Base-by-base conservation (phyloP, 92 coral and sea anemone genomes). In the Porites rus region DNA sequence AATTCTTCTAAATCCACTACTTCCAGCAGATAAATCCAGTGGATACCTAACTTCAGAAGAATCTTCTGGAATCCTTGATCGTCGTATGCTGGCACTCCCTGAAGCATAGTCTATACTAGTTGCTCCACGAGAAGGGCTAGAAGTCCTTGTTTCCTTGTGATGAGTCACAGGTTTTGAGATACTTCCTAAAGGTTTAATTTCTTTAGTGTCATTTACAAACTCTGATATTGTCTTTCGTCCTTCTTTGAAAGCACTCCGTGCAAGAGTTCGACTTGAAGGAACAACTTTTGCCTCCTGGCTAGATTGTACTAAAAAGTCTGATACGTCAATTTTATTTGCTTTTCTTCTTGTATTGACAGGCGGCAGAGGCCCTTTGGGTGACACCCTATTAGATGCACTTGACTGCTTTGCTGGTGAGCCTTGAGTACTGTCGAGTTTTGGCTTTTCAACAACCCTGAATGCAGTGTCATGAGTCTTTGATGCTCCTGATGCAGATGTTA, bases 321-420 rank as follows among this genome's bases (percentile, higher is more conserved):
- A 97, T 67, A 97, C 98, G 51, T 97, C 99, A 69, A 97, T 95
- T 82, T 93, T 95, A 81, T 79, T 93, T 61, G 97, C 91, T 66
- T 97, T 97, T 73, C 86, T 80, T 22, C 92, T 93, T 6, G 98
- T 97, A 81, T 92, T 97, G 7, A 97, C 96, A 22, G 99, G 99
- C 0, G 98, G 99, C 46, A 97, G 74, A 10, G 98, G 91, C 10
- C 94, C 98, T 89, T 92, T 92, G 10, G 88, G 76, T 12, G 81
- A 62, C 17, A 75, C 69, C 52, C 77, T 79, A 52, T 65, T 85
- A 13, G 93, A 71, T 51, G 88, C 68, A 74, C 78, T 91, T 19
- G 90, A 67, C 7, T 87, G 72, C 62, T 89, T 83, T 46, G 89
- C 81, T 25, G 77, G 80, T 50, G 91, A 74, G 46, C 81, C 80